Evolutionary conservation across 2,797 vertebrate species (phyloP).

Genomic region (Microtus obscurus): DNA sequence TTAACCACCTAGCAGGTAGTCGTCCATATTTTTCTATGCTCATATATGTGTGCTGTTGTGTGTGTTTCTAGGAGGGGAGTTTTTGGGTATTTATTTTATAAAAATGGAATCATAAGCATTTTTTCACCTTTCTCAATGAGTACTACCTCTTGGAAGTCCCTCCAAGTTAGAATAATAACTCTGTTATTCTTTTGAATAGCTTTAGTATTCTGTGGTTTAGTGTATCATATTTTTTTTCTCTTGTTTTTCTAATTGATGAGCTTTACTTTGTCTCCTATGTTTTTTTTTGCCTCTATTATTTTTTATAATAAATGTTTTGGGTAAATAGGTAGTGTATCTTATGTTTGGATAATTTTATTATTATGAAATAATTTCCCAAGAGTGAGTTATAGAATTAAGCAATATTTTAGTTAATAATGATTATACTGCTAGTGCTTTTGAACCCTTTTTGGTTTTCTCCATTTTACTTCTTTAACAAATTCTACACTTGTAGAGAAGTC

Average conservation of each 20-base stretch:
- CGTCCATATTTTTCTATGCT: constrained; percentile 68
- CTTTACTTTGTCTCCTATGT: neutral
- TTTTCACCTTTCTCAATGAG: neutral
- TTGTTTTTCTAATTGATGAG: constrained; percentile 8
- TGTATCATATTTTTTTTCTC: neutral
- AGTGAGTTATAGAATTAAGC: neutral
- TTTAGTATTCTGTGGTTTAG: neutral
- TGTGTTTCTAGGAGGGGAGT: constrained; percentile 46
- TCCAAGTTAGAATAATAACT: constrained; percentile 54
- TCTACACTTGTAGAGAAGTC: neutral
- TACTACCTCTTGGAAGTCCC: constrained; percentile 35
- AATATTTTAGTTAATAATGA: neutral
- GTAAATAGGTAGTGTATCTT: neutral
- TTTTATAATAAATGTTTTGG: constrained; percentile 40
- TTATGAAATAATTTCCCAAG: constrained; percentile 22
- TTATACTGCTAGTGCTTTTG: neutral
- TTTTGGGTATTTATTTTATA: constrained; percentile 59
- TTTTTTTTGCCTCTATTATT: constrained; percentile 12
- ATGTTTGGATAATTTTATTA: neutral
- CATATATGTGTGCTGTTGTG: constrained; percentile 47
- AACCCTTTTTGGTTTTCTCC: neutral
- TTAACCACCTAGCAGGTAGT: constrained; percentile 70
- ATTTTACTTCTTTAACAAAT: neutral
- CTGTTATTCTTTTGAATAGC: constrained; percentile 49
- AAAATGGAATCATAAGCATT: constrained; percentile 42